These are phyloP conservation scores for Cichladusa arquata DNA, from an alignment of 2,113 vertebrate species.

Conservation along the genomic window DNA sequence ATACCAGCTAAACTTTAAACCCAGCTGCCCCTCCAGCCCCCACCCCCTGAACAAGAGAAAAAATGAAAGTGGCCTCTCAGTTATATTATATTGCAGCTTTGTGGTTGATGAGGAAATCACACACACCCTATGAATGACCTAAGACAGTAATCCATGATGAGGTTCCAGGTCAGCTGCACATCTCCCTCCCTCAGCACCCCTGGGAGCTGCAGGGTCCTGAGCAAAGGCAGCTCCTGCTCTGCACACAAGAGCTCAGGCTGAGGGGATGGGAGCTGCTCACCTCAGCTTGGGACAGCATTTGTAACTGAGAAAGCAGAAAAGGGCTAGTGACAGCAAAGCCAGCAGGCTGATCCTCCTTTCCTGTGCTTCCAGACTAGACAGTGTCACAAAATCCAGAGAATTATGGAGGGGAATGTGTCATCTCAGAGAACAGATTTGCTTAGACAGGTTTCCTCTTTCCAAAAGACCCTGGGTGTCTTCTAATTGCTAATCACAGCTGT, in stretches of 20 bases:
- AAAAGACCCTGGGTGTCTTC: not conserved
- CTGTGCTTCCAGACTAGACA: not conserved
- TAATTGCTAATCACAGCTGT: not conserved
- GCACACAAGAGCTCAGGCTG: not conserved
- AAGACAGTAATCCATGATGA: conserved; percentile 36
- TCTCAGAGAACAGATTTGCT: not conserved
- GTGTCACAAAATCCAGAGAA: not conserved
- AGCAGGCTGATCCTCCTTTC: not conserved
- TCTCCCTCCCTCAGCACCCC: conserved; percentile 21
- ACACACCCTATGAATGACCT: conserved; percentile 31
- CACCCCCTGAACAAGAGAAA: conserved; percentile 48
- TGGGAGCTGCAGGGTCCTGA: not conserved
- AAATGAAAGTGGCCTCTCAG: conserved; percentile 47
- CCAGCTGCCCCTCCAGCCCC: not conserved
- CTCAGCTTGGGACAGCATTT: not conserved
- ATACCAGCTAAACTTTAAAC: conserved; percentile 68
- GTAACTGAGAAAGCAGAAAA: not conserved
- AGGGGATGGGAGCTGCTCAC: not conserved
- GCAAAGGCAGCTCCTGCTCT: not conserved
- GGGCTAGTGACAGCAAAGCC: not conserved
- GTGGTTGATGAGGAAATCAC: conserved; percentile 52
- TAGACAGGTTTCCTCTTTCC: conserved; percentile 8
- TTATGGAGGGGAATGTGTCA: not conserved
- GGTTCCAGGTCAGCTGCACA: conserved; percentile 30
- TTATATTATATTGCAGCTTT: conserved; percentile 78